Percentiles rank a stretch among this genome's conserved stretches.
phyloP scores from a whole-genome alignment of 2,888 invertebrate species.

The Drosophila nr. fundita region DNA sequence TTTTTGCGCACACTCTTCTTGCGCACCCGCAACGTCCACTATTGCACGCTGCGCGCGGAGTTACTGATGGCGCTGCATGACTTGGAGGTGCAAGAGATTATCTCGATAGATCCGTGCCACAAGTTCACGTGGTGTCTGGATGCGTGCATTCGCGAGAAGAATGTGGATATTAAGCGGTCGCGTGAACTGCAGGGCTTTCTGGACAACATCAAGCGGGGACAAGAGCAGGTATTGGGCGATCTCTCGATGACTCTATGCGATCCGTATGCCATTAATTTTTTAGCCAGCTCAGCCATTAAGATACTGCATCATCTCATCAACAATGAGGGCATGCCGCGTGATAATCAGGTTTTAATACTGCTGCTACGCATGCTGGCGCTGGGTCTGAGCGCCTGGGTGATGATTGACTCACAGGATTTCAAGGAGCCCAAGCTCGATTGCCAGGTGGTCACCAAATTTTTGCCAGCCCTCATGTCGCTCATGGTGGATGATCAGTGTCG shows the following conservation, averaged over 20 bases:
- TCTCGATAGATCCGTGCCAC: conserved; percentile 98
- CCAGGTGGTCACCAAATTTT: conserved; percentile 96
- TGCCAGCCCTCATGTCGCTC: conserved; percentile 96
- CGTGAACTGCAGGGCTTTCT: conserved; percentile 96
- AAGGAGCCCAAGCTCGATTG: conserved; percentile 97
- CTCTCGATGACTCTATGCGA: conserved; percentile 98
- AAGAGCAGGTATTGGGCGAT: conserved; percentile 95
- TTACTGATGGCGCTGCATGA: conserved; percentile 97
- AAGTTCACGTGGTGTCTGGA: conserved; percentile 99
- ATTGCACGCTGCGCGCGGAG: conserved; percentile 97
- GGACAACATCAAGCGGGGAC: conserved; percentile 96
- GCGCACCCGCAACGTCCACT: conserved; percentile 96
- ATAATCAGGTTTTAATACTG: conserved; percentile 95
- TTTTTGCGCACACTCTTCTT: conserved; percentile 96
- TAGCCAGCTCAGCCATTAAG: conserved; percentile 96
- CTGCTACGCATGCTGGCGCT: conserved; percentile 96
- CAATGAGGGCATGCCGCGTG: conserved; percentile 94
- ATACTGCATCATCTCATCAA: conserved; percentile 95
- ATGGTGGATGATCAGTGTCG: conserved; percentile 96
- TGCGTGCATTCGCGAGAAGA: conserved; percentile 98
- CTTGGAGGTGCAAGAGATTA: conserved; percentile 97
- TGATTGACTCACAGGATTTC: conserved; percentile 98
- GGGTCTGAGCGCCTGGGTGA: conserved; percentile 97
- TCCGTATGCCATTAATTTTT: conserved; percentile 97
- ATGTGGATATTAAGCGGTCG: conserved; percentile 97